phyloP scores from a whole-genome alignment of 2,113 vertebrate species.

The Periophthalmus modestus region DNA sequence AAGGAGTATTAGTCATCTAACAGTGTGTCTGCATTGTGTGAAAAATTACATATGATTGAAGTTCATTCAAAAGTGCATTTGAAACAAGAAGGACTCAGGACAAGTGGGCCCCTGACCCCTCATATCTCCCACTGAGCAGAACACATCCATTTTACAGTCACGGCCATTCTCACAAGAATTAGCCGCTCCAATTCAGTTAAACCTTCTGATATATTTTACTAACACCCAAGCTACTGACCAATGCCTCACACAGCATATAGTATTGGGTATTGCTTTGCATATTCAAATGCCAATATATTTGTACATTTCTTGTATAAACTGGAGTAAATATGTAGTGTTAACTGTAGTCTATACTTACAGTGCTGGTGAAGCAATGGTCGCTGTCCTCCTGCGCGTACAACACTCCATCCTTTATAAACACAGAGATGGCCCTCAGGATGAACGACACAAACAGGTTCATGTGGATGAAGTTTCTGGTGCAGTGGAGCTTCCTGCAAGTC shows the following conservation, averaged over 20 bases:
- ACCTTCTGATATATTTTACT: neutral
- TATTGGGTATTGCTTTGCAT: too few relatives aligned
- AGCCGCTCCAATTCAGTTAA: neutral
- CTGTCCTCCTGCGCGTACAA: conserved; percentile 91
- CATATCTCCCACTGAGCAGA: conserved; percentile 5
- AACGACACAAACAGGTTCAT: conserved; percentile 98
- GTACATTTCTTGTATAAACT: too few relatives aligned
- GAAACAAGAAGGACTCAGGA: conserved; percentile 23
- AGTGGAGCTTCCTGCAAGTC: conserved; percentile 90
- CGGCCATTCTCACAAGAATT: conserved; percentile 6
- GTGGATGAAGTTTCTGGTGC: conserved; percentile 98
- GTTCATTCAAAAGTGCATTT: conserved; percentile 40
- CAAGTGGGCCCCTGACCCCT: conserved; percentile 1
- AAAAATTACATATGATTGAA: conserved; percentile 51
- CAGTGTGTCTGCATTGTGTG: conserved; percentile 42
- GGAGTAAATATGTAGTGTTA: too few relatives aligned
- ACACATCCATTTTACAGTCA: conserved; percentile 2
- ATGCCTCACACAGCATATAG: neutral
- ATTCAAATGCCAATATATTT: too few relatives aligned
- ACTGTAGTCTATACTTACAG: conserved; percentile 68
- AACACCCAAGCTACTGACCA: conserved; percentile 13
- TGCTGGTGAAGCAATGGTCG: conserved; percentile 89
- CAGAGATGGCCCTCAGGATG: conserved; percentile 94
- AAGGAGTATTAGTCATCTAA: conserved; percentile 50
- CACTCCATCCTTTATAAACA: conserved; percentile 97